These are phyloP conservation scores for Anniella stebbinsi DNA, from an alignment of 2,797 vertebrate species.

Conservation along the genomic window DNA sequence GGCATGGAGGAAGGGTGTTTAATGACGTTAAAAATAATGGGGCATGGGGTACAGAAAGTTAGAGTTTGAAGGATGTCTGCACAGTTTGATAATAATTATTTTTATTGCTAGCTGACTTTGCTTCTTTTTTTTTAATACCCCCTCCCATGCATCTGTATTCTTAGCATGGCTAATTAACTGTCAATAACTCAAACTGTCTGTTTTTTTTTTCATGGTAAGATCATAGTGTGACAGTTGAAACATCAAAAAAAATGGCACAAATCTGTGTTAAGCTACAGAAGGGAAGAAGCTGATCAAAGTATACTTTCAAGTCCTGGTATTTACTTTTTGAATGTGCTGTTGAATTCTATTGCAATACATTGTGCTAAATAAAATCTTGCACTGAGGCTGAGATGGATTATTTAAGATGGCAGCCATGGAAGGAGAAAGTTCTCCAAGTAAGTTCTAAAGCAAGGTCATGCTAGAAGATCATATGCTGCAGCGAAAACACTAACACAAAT, in stretches of 20 bases:
- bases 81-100: not conserved
- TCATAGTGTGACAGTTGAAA: constrained; percentile 37
- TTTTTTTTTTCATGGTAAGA: constrained; percentile 24
- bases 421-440: not conserved
- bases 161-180: constrained; percentile 50
- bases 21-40: not conserved
- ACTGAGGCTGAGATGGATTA: not conserved
- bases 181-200: constrained; percentile 37
- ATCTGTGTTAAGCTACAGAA: constrained; percentile 41
- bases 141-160: constrained; percentile 8
- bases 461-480: not conserved
- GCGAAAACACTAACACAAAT: too few species aligned
- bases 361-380: not conserved
- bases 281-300: constrained; percentile 31
- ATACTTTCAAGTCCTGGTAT: constrained; percentile 27
- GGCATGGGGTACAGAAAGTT: not conserved
- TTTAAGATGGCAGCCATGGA: not conserved
- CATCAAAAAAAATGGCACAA: constrained; percentile 43
- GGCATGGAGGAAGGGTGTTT: too few species aligned
- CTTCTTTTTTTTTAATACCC: too few species aligned
- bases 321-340: not conserved
- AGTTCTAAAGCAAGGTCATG: not conserved
- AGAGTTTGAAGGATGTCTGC: not conserved
- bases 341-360: not conserved
- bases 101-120: not conserved